Evolutionary conservation across 2,113 vertebrate genomes (phyloP), one percentile per base, ranked within the genome.

Genomic region (Bubalus kerabau): DNA sequence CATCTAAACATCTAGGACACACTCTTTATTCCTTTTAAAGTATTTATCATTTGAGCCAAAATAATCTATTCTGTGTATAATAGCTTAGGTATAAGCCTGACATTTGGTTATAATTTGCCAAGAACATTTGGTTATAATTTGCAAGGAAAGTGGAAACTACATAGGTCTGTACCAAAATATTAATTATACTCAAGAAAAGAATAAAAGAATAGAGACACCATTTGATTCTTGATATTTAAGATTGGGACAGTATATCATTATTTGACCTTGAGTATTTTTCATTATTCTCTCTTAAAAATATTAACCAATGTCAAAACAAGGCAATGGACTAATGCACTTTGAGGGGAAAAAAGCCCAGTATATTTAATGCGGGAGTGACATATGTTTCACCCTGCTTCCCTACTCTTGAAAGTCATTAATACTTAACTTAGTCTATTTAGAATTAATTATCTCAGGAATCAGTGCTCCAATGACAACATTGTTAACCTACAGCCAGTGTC

Each of bases 401-500:
- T 46, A 6, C 4, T 86, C 90, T 62, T 67, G 48, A 96, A 95
- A 94, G 64, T 36, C 96, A 95, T 92, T 97, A 96, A 87, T 96
- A 91, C 80, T 96, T 96, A 96, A 93, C 71, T 90, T 81, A 83
- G 87, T 91, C 54, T 60, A 78, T 76, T 95, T 91, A 64, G 85
- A 97, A 94, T 95, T 95, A 94, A 94, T 94, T 87, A 91, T 57
- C 81, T 57, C 46, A 60, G 40, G 32, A 94, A 57, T 80, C 88
- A 89, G 15, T 81, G 46, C 30, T 90, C n/a, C 28, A 86, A 10
- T 54, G 96, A 95, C 91, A 87, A 15, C 30, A 30, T 82, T 83
- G 48, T 62, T 81, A 60, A 91, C 88, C 62, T 40, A 54, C 19
- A 94, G n/a, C 64, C 74, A 81, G 62, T 24, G 43, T 15, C 67